phyloP scores from a whole-genome alignment of 1,140 invertebrate genomes.

The Mya arenaria region DNA sequence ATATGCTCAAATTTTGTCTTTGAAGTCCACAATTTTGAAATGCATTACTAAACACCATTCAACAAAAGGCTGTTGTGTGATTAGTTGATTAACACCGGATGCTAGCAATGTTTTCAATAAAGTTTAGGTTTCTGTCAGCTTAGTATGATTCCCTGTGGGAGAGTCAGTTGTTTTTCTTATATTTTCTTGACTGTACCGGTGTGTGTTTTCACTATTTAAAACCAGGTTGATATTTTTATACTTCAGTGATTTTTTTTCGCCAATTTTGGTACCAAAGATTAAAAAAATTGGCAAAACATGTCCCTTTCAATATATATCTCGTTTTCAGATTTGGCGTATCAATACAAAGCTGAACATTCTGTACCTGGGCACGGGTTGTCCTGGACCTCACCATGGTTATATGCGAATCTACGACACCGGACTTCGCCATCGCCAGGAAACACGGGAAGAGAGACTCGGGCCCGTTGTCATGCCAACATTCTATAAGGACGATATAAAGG shows the following conservation, averaged over 20 bases:
- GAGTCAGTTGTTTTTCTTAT: no score
- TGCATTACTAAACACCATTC: no score
- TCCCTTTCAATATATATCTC: conserved; percentile 19
- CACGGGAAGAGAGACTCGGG: conserved; percentile 69
- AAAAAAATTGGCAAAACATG: not conserved
- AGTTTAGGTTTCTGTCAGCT: no score
- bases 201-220: not conserved
- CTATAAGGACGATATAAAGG: conserved; percentile 82
- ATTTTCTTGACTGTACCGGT: not conserved
- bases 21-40: no score
- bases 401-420: conserved; percentile 93
- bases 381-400: conserved; percentile 90
- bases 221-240: not conserved
- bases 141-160: no score
- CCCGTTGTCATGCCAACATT: conserved; percentile 92
- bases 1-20: no score
- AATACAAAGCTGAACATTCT: conserved; percentile 97
- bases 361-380: conserved; percentile 90
- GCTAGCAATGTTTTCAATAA: no score
- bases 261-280: not conserved
- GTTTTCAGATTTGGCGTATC: conserved; percentile 90
- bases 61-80: no score
- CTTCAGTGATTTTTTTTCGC: not conserved
- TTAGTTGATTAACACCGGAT: no score
- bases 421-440: conserved; percentile 81